Base-by-base conservation (phyloP, 2,797 vertebrate genomes). In the Fistularia commersonii region DNA sequence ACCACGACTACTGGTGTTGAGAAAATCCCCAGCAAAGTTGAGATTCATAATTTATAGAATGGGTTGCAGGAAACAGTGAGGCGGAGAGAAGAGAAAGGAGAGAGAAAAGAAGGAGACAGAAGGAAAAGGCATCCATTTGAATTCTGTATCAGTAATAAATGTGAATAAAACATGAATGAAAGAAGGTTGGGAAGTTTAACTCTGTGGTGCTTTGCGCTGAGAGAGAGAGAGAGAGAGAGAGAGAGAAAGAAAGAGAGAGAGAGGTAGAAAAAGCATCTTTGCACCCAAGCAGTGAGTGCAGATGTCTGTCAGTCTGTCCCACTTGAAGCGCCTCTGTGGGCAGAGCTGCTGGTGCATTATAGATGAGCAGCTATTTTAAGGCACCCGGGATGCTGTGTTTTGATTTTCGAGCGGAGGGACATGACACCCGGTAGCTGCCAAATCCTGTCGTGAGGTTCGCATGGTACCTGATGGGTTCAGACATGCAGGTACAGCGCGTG, bases 81-180 rank as follows among this genome's bases (percentile, higher is more conserved):
- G 72, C 58, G 23, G 52, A 61, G 64, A n/a, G 7, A 7, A 10
- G 8, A 11, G 14, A 39, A 31, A 1, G 7, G 23, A 6, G 47
- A 67, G 11, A 32, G 34, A 35, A 65, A 32, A 47, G 23, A 48
- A 33, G 41, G 14, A 35, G 55, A 40, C 47, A 59, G 73, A 59
- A 6, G 34, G 59, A 63, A 58, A 69, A 61, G 50, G 58, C 73
- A 64, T 74, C 63, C 48, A 72, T 82, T 81, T 51, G 32, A 82
- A 86, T 86, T 84, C 71, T 59, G 77, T 69, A 73, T 82, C 76
- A 89, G 84, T 75, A 64, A 61, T 67, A 51, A 59, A 72, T 70
- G 83, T 88, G 84, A 88, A 90, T 90, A 87, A 91, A 90, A 88
- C 85, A 90, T 88, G 82, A 87, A 78, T 80, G 83, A 79, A 83